phyloP scores from a whole-genome alignment of 1,140 invertebrate genomes.

The Dryas iulia region DNA sequence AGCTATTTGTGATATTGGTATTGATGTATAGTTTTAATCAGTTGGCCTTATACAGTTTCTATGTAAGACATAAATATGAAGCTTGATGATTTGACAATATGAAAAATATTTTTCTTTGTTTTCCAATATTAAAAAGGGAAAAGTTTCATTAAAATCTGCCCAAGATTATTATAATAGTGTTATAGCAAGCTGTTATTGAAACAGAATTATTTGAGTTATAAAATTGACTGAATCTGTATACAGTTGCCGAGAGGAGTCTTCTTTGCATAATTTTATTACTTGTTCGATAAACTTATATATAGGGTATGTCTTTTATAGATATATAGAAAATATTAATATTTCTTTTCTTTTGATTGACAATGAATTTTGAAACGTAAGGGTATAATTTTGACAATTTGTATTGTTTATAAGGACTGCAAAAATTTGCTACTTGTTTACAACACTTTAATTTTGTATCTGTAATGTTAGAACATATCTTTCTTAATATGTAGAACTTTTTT shows the following conservation, averaged over 20 bases:
- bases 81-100: constrained; percentile 21
- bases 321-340: constrained; percentile 12
- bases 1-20: constrained; percentile 69
- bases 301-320: constrained; percentile 19
- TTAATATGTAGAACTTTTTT: neutral
- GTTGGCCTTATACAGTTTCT: constrained; percentile 25
- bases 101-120: constrained; percentile 10
- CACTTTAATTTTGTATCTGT: constrained; percentile 22
- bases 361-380: constrained; percentile 53
- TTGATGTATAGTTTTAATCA: constrained; percentile 45
- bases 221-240: constrained; percentile 12
- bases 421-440: constrained; percentile 63
- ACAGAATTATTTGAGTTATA: neutral
- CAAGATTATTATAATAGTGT: neutral
- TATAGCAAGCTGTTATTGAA: neutral
- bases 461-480: constrained; percentile 9
- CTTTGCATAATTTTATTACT: constrained; percentile 8
- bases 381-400: constrained; percentile 59
- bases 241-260: constrained; percentile 6
- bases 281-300: constrained; percentile 6
- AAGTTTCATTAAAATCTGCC: neutral
- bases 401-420: constrained; percentile 67
- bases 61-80: constrained; percentile 13
- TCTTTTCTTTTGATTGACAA: constrained; percentile 21
- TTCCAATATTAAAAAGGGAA: neutral